Percentiles rank a stretch among this genome's conserved stretches.
phyloP scores from a whole-genome alignment of 35 echinoderm and acorn worm genomes.

The Holothuria glaberrima region DNA sequence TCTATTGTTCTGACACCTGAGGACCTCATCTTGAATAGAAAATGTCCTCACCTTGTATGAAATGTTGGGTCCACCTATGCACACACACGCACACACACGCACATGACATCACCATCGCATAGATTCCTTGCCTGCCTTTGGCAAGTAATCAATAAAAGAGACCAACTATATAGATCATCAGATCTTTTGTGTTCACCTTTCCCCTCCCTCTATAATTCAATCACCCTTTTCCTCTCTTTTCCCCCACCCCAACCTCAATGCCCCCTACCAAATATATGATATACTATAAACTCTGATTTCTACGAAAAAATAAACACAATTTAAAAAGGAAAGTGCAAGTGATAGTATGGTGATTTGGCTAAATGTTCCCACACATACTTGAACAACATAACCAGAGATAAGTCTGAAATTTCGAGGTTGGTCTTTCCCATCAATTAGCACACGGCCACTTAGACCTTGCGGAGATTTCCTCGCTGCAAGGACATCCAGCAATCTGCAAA shows the following conservation, averaged over 20 bases:
- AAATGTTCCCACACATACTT: conserved; percentile 54
- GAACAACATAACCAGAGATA: conserved; percentile 91
- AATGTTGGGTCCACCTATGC: too few species aligned
- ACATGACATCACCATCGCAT: too few species aligned
- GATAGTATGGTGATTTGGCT: not conserved
- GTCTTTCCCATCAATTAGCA: conserved; percentile 73
- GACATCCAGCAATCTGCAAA: conserved; percentile 76
- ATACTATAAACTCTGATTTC: not conserved
- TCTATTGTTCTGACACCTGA: too few species aligned
- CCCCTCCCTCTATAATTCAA: too few species aligned
- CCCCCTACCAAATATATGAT: not conserved
- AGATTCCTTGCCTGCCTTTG: too few species aligned
- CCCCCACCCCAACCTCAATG: not conserved
- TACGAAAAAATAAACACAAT: not conserved
- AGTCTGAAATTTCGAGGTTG: conserved; percentile 82
- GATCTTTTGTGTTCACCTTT: too few species aligned
- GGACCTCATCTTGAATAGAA: too few species aligned
- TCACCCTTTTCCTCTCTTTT: not conserved
- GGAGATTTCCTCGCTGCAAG: conserved; percentile 85
- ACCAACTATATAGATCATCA: too few species aligned
- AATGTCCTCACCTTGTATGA: too few species aligned
- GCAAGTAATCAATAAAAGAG: too few species aligned
- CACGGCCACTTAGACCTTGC: conserved; percentile 67
- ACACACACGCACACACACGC: too few species aligned
- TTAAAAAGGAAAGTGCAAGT: not conserved